Evolutionary conservation across 2,113 vertebrate genomes (phyloP).

Genomic region (Austrofundulus limnaeus): DNA sequence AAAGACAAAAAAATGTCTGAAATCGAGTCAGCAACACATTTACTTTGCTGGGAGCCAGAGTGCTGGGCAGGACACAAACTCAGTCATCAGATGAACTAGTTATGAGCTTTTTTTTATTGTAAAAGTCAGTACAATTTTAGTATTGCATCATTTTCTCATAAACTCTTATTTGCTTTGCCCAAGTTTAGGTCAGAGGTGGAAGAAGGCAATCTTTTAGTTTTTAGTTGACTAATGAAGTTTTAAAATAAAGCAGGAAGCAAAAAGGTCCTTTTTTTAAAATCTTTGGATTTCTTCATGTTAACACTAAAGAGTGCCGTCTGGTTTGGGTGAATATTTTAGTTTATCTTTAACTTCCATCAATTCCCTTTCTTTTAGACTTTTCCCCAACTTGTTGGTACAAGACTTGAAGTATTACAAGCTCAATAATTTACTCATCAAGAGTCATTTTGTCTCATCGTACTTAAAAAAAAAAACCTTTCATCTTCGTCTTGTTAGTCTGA

Average conservation of each 20-base stretch:
- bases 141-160: constrained; percentile 2
- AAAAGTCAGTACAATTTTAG: neutral
- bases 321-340: neutral
- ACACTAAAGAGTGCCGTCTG: neutral
- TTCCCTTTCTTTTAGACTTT: neutral
- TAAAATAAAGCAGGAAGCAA: too few relatives aligned
- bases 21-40: neutral
- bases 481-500: neutral
- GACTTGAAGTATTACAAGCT: neutral
- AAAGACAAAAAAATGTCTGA: neutral
- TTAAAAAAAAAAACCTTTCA: neutral
- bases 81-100: too few relatives aligned
- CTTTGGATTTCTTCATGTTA: neutral
- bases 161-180: neutral
- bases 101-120: too few relatives aligned
- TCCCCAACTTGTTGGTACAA: neutral
- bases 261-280: too few relatives aligned
- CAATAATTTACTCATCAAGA: neutral
- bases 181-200: neutral
- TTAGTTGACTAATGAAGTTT: too few relatives aligned
- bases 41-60: neutral
- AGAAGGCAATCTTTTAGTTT: neutral
- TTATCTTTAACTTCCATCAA: neutral
- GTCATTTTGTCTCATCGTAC: neutral
- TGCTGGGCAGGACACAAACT: too few relatives aligned